Base-by-base conservation (phyloP, 2,797 vertebrate genomes). In the Eptatretus atami region DNA sequence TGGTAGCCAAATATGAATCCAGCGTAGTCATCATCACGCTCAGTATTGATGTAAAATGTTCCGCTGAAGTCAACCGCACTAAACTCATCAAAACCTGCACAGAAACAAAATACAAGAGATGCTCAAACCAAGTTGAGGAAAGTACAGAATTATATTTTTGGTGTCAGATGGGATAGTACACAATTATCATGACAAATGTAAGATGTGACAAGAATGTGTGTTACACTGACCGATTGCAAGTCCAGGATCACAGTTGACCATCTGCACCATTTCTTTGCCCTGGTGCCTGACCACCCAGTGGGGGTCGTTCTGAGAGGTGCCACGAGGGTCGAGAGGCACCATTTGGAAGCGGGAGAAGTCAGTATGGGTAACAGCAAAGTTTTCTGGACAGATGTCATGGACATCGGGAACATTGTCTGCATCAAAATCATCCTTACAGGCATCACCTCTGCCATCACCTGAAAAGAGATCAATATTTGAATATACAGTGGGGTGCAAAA, bases 1-100 rank as follows among this genome's bases (percentile, higher is more conserved):
- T 99, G 92, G 72, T 99, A 99, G 64, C 86, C 86, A 67, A 99
- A 99, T 53, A 99, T 88, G 64, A 99, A 99, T 13, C 92, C 92
- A 6, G 85, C 90, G 2, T 95, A 99, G 72, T 99, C 92, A 3
- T 99, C 90, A 57, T 96, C 90, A 67, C 90, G 79, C 71, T 96
- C 90, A 0, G 92, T 99, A 72, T 99, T 99, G 73, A 99, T 81
- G 72, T 93, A 99, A 77, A 99, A 99, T 2, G 92, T 99, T 66
- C 92, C 90, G 63, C 87, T 93, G 76, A 96, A 99, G 72, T 99
- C 90, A 70, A 96, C 92, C 0, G 88, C 81, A 63, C 86, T 95
- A 72, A 99, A 99, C 76, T 94, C 86, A 68, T 95, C 90, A 6
- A 73, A 99, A 72, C 92, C 92, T 96, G 66, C 12, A 65, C 24